Percentiles rank a stretch among this genome's conserved stretches.
phyloP scores from a whole-genome alignment of 2,888 invertebrate species.

The Oscheius sp. region DNA sequence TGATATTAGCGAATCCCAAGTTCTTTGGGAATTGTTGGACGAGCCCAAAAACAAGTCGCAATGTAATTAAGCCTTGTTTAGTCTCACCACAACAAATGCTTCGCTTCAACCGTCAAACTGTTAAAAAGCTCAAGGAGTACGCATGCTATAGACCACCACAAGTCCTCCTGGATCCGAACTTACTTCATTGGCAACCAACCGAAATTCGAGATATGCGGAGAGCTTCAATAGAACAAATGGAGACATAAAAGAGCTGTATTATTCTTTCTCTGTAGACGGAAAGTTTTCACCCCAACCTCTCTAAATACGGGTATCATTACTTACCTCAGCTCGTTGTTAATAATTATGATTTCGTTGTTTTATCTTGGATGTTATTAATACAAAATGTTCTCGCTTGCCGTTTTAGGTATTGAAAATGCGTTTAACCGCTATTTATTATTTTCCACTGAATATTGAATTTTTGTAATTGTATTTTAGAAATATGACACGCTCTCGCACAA shows the following conservation, averaged over 20 bases:
- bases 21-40: background rate
- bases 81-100: background rate
- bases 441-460: background rate
- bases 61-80: background rate
- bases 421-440: background rate
- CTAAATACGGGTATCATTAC: background rate
- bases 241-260: background rate
- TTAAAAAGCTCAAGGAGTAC: background rate
- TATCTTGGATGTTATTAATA: background rate
- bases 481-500: slow-evolving; percentile 23
- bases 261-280: background rate
- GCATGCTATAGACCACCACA: slow-evolving; percentile 14
- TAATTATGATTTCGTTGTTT: background rate
- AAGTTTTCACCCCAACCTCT: background rate
- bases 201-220: background rate
- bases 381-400: background rate
- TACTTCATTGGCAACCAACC: slow-evolving; percentile 15
- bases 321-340: background rate
- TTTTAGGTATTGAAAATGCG: background rate
- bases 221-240: slow-evolving; percentile 1
- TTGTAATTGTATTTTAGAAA: background rate
- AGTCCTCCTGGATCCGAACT: slow-evolving; percentile 15
- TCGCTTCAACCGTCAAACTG: slow-evolving; percentile 1
- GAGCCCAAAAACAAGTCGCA: background rate
- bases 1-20: background rate